These are phyloP conservation scores for Apteryx owenii DNA, from an alignment of 2,113 vertebrate genomes.

Conservation along the genomic window DNA sequence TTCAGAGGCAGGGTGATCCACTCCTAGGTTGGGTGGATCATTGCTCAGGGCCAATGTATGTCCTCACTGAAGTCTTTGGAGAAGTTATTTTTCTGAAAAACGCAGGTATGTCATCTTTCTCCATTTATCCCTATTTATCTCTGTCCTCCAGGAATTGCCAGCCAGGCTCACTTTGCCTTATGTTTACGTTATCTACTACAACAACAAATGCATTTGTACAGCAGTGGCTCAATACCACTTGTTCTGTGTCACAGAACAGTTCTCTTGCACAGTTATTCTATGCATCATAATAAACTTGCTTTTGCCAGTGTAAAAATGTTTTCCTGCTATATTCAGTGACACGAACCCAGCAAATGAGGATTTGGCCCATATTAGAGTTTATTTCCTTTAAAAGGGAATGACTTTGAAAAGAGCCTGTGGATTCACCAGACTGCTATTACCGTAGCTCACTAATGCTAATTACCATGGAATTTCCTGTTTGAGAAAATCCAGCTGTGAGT, in stretches of 20 bases:
- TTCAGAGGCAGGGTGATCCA: background rate
- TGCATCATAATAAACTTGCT: background rate
- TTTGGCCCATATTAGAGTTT: background rate
- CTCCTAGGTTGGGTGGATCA: background rate
- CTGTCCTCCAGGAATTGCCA: background rate
- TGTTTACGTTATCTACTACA: background rate
- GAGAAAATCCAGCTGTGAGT: slow-evolving; percentile 39
- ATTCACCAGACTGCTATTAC: background rate
- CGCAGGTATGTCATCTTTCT: background rate
- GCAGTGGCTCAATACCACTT: background rate
- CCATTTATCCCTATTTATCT: background rate
- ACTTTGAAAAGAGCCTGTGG: slow-evolving; percentile 16
- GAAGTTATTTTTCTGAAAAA: background rate
- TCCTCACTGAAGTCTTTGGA: background rate
- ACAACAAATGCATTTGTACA: background rate
- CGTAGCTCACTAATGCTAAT: slow-evolving; percentile 21
- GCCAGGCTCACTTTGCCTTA: background rate
- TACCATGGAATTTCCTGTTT: slow-evolving; percentile 35
- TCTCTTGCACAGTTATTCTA: background rate
- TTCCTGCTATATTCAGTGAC: background rate
- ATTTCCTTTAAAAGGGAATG: slow-evolving; percentile 5
- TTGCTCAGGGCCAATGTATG: background rate
- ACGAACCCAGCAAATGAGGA: background rate
- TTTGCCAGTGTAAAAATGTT: background rate
- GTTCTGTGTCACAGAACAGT: background rate